These are phyloP conservation scores for Huso huso DNA, from an alignment of 2,797 vertebrate species.

Conservation along the genomic window DNA sequence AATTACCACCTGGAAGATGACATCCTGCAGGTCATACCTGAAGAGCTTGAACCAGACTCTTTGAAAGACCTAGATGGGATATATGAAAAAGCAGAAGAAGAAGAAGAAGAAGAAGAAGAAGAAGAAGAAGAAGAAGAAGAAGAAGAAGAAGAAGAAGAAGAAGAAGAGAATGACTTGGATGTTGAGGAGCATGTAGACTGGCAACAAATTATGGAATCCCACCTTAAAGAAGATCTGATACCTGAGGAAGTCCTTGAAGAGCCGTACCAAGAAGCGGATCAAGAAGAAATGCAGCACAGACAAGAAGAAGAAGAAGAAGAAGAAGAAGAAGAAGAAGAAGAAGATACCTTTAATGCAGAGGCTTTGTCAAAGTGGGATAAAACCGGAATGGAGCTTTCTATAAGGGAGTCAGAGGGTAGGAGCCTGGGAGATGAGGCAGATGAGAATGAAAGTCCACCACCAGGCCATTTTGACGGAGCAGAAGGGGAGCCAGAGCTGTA, in stretches of 20 bases:
- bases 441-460: too few relatives aligned
- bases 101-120: conserved; percentile 2
- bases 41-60: too few relatives aligned
- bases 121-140: not conserved
- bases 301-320: not conserved
- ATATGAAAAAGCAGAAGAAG: not conserved
- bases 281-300: not conserved
- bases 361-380: too few relatives aligned
- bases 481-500: too few relatives aligned
- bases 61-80: too few relatives aligned
- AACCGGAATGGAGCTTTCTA: too few relatives aligned
- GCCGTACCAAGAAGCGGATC: not conserved
- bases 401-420: too few relatives aligned
- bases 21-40: too few relatives aligned
- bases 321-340: not conserved
- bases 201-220: not conserved
- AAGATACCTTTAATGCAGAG: not conserved
- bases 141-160: conserved; percentile 1
- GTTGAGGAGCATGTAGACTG: not conserved
- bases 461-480: too few relatives aligned
- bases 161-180: not conserved
- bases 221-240: not conserved
- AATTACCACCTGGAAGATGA: too few relatives aligned
- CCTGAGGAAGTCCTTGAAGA: not conserved
- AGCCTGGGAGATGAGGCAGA: too few relatives aligned